Base-by-base conservation (phyloP, 1,140 invertebrate genomes). In the Tetraneura akinire region DNA sequence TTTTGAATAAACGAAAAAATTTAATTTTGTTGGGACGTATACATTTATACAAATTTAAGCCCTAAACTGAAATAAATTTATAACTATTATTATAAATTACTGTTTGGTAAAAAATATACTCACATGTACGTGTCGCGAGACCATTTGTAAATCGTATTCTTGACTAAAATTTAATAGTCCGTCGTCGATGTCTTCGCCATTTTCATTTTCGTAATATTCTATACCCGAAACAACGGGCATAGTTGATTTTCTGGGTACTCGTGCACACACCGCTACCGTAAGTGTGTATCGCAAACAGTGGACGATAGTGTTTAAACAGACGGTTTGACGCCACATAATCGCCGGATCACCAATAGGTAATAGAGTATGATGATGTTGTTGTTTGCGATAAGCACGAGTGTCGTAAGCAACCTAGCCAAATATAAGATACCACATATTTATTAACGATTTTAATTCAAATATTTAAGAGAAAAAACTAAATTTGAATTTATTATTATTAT, bases 101-200 rank as follows among this genome's bases (percentile, higher is more conserved):
- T n/a, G n/a, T n/a, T n/a, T n/a, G n/a, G n/a, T n/a, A n/a, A n/a
- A n/a, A n/a, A n/a, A n/a, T n/a, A n/a, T 3, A 70, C 68, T 71
- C 23, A 71, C 68, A 45, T 71, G 68, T 5, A 71, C 68, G 68
- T 71, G 10, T 9, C 68, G 68, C 1, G 68, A 71, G 9, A 71
- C 16, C 14, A 71, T 13, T 23, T 71, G 68, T 8, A 71, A 4
- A 16, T 71, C 68, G 47, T 51, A 51, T 23, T 51, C 68, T 10
- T 9, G 47, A 37, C 8, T 37, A 8, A 4, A 37, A 6, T 26
- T 45, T 26, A 2, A 23, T 42, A 4, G 23, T 16, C 47, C 26
- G 16, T 18, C 37, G 21, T 45, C 16, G 16, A 18, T 23, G 5
- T 26, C 66, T 3, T 26, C 9, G 5, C 26, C 37, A 3, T 62